Conservation (phyloP, 2,113 vertebrate genomes). For the Cyprinodon brontotheroides region DNA sequence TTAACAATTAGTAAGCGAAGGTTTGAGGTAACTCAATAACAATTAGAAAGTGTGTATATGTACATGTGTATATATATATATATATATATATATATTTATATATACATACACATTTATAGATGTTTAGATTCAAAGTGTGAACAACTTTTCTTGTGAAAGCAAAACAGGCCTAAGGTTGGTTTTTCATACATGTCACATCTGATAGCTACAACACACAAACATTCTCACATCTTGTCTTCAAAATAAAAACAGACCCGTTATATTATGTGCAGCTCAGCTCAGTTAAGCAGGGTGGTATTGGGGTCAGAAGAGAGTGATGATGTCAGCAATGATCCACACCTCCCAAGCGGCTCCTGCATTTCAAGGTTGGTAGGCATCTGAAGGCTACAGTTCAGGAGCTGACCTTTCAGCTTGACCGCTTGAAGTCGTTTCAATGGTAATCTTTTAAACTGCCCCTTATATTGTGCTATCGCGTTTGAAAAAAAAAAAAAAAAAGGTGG, state of each 20-base stretch:
- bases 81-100: too few relatives aligned
- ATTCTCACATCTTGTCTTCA: not conserved
- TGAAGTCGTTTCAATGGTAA: conserved; percentile 60
- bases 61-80: too few relatives aligned
- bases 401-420: conserved; percentile 71
- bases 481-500: conserved; percentile 57
- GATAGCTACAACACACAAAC: not conserved
- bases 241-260: not conserved
- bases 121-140: not conserved
- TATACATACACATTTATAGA: too few relatives aligned
- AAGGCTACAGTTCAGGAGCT: conserved; percentile 63
- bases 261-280: not conserved
- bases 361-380: conserved; percentile 72
- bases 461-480: conserved; percentile 71
- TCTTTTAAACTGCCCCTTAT: conserved; percentile 74
- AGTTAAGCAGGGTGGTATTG: not conserved
- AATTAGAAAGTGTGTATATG: not conserved
- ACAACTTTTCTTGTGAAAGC: not conserved
- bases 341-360: conserved; percentile 40
- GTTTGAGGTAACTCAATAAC: not conserved
- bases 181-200: not conserved
- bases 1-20: not conserved
- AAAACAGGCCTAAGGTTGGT: too few relatives aligned
- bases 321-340: conserved; percentile 70
- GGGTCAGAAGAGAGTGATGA: conserved; percentile 56